Evolutionary conservation across 2,797 vertebrate genomes (phyloP).

Genomic region (Dermochelys coriacea): DNA sequence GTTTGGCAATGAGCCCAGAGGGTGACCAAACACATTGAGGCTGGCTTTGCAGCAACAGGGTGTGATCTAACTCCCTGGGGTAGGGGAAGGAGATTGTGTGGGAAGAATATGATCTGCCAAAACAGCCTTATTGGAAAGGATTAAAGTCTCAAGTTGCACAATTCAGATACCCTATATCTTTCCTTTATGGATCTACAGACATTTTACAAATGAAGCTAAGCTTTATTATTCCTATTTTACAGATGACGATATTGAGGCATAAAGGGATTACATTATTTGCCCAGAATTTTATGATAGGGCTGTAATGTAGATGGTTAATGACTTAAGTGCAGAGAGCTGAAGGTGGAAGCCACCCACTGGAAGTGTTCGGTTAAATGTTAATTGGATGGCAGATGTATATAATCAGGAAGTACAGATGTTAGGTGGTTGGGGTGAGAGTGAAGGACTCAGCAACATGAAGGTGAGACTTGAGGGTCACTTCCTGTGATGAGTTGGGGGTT

Average conservation of each 20-base stretch:
- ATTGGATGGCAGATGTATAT: neutral
- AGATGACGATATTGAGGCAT: neutral
- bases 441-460: neutral
- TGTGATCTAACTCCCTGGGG: constrained; percentile 66
- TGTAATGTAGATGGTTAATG: neutral
- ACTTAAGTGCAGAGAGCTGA: constrained; percentile 19
- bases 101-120: constrained; percentile 61
- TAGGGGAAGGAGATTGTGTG: constrained; percentile 64
- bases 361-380: constrained; percentile 26
- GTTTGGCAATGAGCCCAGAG: constrained; percentile 62
- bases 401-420: constrained; percentile 25
- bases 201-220: neutral
- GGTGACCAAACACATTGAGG: constrained; percentile 65
- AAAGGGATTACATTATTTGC: neutral
- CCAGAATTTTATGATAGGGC: neutral
- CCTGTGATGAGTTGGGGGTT: neutral
- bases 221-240: constrained; percentile 25
- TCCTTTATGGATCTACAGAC: neutral
- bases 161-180: constrained; percentile 30
- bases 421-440: neutral
- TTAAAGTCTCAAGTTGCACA: constrained; percentile 52
- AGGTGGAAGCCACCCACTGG: neutral
- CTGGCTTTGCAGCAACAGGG: constrained; percentile 57
- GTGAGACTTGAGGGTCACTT: neutral
- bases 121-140: constrained; percentile 57